Evolutionary conservation across 2,888 invertebrate genomes (phyloP), one percentile per base, ranked within the genome.

Genomic region (Agonopterix arenella): DNA sequence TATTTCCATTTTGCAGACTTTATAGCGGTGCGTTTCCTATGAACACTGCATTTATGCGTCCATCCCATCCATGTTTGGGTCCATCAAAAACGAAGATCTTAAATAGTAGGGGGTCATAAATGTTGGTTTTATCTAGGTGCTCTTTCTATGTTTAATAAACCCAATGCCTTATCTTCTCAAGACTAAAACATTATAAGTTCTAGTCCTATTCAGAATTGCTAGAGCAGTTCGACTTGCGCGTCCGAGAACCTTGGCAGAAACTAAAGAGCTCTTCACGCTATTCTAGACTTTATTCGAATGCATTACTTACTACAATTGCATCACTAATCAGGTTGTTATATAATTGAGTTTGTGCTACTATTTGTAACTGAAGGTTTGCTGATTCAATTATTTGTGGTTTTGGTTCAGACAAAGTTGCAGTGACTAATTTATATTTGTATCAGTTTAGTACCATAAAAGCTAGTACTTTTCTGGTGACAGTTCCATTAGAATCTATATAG

Each of bases 141-240:
- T 28, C 28, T 4, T 28, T 28, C 7, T 1, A 7, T 28, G 28
- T 5, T 28, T 28, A 28, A 28, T 28, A 7, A 28, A 5, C 2
- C 4, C 28, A 28, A 28, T 28, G 4, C 28, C 28, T 28, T 7
- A 28, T 28, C 28, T 28, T 28, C 28, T 18, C 18, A 18, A 18
- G 18, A 18, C 18, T 18, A 28, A 28, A 28, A 28, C 28, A 28
- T 28, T 28, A 28, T 11, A 38, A 11, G 8, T 18, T 9, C 5
- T 11, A 41, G 44, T 48, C 40, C 11, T 47, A 42, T 51, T 48
- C 47, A 41, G 46, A 48, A 53, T 48, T 50, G 48, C 50, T 38
- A 46, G 48, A 53, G 50, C 50, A 45, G 53, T 46, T 47, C 48
- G 49, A 47, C 46, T 45, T 36, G 5, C 8, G 28, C 42, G 37